Conservation (phyloP, 2,888 invertebrate species). For the Schizaphis graminum region DNA sequence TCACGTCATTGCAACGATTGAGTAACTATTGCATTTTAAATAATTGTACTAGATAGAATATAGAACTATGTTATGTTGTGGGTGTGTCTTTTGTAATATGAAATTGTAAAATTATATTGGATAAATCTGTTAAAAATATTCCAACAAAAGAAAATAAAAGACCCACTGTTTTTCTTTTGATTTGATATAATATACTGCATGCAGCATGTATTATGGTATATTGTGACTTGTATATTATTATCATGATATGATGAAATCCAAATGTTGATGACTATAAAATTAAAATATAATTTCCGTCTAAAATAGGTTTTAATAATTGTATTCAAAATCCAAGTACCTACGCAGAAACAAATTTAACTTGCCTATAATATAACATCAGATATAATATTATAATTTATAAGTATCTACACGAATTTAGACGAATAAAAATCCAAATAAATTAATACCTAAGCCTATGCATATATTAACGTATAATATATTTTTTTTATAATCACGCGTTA, state of each 20-base stretch:
- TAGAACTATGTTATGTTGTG: background rate
- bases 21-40: slow-evolving; percentile 48
- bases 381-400: background rate
- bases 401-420: background rate
- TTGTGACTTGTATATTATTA: background rate
- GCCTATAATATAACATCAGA: background rate
- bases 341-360: background rate
- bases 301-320: background rate
- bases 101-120: background rate
- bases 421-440: background rate
- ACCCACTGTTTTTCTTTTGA: background rate
- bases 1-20: slow-evolving; percentile 35
- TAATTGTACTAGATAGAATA: slow-evolving; percentile 30
- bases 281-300: background rate
- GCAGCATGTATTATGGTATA: background rate
- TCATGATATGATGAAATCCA: background rate
- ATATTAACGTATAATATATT: background rate
- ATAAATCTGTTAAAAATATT: slow-evolving; percentile 14
- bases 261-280: background rate
- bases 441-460: background rate
- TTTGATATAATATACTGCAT: background rate
- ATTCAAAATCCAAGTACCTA: background rate
- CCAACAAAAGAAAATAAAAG: background rate
- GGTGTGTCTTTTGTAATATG: slow-evolving; percentile 8
- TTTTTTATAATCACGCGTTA: background rate